Conservation (phyloP, 2,888 invertebrate species). For the Folsomia candida region DNA sequence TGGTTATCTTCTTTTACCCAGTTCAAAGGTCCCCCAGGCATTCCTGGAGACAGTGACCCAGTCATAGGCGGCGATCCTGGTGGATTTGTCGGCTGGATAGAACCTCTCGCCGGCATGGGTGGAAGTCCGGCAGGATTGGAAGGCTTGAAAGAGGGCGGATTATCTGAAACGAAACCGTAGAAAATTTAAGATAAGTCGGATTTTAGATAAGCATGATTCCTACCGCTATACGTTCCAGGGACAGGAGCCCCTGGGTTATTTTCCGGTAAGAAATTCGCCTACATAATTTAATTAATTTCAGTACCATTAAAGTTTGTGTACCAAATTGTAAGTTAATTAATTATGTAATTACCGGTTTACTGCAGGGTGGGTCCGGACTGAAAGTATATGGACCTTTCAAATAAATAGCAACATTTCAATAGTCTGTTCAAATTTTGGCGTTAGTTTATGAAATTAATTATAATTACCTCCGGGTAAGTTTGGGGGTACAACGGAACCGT, state of each 20-base stretch:
- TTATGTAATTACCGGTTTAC: not conserved
- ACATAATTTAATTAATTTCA: no score
- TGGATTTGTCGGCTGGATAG: not conserved
- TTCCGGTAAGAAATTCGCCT: not conserved
- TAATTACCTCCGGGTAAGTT: not conserved
- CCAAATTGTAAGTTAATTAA: not conserved
- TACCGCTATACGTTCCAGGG: no score
- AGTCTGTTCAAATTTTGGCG: no score
- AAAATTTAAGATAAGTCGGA: no score
- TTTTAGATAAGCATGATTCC: no score
- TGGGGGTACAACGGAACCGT: not conserved
- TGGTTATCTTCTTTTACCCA: not conserved
- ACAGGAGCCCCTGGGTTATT: not conserved
- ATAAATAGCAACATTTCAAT: no score
- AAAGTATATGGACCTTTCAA: constrained; percentile 1
- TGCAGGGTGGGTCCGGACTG: not conserved
- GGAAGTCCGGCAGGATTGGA: not conserved
- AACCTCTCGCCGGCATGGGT: not conserved
- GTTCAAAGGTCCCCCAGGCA: not conserved
- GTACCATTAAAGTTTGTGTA: not conserved
- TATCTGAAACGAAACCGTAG: not conserved
- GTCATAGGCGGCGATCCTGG: not conserved
- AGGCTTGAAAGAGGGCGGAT: constrained; percentile 2
- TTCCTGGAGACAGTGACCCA: not conserved
- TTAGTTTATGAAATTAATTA: no score